Evolutionary conservation across 2,113 vertebrate genomes (phyloP).

Genomic region (Charadrius vociferus): DNA sequence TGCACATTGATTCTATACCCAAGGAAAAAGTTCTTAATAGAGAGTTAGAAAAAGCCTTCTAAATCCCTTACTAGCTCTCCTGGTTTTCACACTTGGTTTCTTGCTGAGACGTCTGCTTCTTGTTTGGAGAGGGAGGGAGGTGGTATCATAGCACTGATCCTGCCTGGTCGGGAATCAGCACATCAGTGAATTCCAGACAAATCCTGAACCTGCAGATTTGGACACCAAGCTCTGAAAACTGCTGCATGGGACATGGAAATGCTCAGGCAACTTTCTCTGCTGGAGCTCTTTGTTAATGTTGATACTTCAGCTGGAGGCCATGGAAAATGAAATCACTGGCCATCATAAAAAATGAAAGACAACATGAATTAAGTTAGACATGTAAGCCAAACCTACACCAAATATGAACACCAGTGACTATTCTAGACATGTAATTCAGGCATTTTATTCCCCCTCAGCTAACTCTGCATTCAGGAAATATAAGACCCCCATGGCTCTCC

Average conservation of each 20-base stretch:
- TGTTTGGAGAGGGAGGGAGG: not conserved
- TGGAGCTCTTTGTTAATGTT: not conserved
- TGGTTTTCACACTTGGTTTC: not conserved
- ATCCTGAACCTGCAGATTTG: not conserved
- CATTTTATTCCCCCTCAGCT: not conserved
- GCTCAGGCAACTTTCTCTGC: not conserved
- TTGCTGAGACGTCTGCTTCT: not conserved
- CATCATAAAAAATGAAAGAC: not conserved
- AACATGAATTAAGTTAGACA: not conserved
- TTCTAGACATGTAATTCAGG: not conserved
- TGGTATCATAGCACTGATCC: not conserved
- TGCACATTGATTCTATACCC: not conserved
- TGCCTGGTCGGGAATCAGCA: not conserved
- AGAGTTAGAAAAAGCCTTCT: not conserved
- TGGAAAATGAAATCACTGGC: not conserved
- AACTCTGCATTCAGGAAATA: not conserved
- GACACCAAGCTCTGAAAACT: not conserved
- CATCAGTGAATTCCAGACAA: not conserved
- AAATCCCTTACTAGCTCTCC: not conserved
- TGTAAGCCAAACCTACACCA: not conserved
- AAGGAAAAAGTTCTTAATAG: not conserved
- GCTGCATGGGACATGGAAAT: not conserved
- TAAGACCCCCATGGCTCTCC: not conserved
- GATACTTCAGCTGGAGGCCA: not conserved
- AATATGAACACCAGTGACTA: not conserved